phyloP scores from a whole-genome alignment of 2,888 invertebrate genomes.

The Aelia acuminata region DNA sequence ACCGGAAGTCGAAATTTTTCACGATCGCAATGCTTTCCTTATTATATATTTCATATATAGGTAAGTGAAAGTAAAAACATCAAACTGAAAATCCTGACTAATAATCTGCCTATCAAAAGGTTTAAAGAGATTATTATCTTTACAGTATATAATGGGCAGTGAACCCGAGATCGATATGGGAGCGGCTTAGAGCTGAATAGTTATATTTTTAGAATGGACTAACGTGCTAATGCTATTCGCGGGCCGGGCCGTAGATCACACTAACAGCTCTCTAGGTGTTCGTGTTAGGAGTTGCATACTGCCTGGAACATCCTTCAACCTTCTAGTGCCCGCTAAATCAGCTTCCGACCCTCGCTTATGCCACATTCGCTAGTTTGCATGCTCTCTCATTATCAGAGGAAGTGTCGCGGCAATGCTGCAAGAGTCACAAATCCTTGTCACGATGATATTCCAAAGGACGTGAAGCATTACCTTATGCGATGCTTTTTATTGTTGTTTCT shows the following conservation, averaged over 20 bases:
- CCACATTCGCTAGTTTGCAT: conserved; percentile 36
- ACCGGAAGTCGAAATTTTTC: no score
- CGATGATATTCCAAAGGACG: background rate
- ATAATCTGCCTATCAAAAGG: no score
- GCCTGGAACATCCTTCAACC: background rate
- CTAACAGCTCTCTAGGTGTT: conserved; percentile 36
- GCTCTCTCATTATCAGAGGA: conserved; percentile 33
- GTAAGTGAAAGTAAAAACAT: no score
- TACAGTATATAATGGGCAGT: no score
- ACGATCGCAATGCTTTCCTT: no score
- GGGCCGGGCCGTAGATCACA: conserved; percentile 21
- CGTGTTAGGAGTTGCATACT: conserved; percentile 41
- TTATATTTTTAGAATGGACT: background rate
- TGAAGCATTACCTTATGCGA: background rate
- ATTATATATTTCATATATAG: no score
- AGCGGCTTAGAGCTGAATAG: background rate
- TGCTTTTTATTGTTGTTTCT: background rate
- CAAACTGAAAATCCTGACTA: no score
- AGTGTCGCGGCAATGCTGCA: background rate
- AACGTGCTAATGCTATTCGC: conserved; percentile 25
- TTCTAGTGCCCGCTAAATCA: conserved; percentile 45
- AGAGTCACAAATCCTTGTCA: background rate
- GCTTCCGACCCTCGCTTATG: background rate
- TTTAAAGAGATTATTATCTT: no score
- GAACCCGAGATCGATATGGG: background rate